Evolutionary conservation across 2,888 invertebrate species (phyloP).

Genomic region (Acronicta aceris): DNA sequence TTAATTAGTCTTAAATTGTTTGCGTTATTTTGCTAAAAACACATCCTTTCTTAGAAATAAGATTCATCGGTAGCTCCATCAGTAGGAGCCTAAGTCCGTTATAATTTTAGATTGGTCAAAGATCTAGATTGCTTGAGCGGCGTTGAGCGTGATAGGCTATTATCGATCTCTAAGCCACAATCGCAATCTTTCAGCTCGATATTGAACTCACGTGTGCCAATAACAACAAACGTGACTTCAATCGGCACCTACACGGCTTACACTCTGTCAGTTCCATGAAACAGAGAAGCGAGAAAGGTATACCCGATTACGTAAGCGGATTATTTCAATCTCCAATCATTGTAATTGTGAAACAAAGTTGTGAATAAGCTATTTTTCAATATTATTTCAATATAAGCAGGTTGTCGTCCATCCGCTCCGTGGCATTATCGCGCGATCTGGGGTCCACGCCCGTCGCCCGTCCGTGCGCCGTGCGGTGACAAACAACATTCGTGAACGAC

Average conservation of each 20-base stretch:
- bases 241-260: slow-evolving; percentile 43
- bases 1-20: slow-evolving; percentile 42
- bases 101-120: slow-evolving; percentile 30
- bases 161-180: slow-evolving; percentile 39
- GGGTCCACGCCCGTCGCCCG: slow-evolving; percentile 55
- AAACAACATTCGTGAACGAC: slow-evolving; percentile 84
- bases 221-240: slow-evolving; percentile 54
- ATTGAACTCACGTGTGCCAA: slow-evolving; percentile 54
- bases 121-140: slow-evolving; percentile 44
- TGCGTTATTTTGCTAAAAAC: slow-evolving; percentile 3
- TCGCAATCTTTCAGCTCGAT: slow-evolving; percentile 44
- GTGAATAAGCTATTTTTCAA: slow-evolving; percentile 72
- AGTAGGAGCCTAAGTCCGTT: not conserved
- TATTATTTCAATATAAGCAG: slow-evolving; percentile 70
- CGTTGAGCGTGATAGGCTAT: slow-evolving; percentile 42
- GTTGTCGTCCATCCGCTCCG: slow-evolving; percentile 60
- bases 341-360: slow-evolving; percentile 63
- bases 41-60: slow-evolving; percentile 18
- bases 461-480: slow-evolving; percentile 74
- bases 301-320: slow-evolving; percentile 44
- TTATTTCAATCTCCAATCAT: slow-evolving; percentile 55
- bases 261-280: slow-evolving; percentile 41
- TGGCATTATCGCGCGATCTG: slow-evolving; percentile 77
- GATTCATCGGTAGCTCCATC: slow-evolving; percentile 4
- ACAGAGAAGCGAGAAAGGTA: slow-evolving; percentile 30